A percentile compares a stretch with the other conserved stretches of the same genome.
Conservation (phyloP, 2,888 invertebrate species). For the Biston betularia region DNA sequence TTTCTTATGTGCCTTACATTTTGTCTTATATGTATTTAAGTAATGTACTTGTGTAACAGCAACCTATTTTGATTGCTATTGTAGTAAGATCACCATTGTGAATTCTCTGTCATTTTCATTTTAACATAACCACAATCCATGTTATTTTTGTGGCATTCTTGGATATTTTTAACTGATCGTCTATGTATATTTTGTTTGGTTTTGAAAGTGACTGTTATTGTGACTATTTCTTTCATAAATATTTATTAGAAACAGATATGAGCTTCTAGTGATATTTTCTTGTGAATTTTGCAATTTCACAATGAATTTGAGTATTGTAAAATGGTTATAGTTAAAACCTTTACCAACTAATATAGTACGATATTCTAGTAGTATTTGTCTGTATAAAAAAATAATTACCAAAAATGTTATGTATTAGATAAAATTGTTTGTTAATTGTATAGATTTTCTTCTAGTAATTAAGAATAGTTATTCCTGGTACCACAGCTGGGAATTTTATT, state of each 20-base stretch:
- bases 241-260: slow-evolving; percentile 49
- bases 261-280: slow-evolving; percentile 57
- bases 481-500: slow-evolving; percentile 79
- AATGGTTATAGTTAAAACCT: slow-evolving; percentile 10
- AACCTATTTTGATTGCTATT: background rate
- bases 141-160: background rate
- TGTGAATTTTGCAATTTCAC: slow-evolving; percentile 33
- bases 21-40: slow-evolving; percentile 1
- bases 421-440: slow-evolving; percentile 73
- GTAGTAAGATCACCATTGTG: background rate
- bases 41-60: background rate
- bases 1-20: slow-evolving; percentile 16
- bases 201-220: slow-evolving; percentile 19
- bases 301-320: slow-evolving; percentile 25
- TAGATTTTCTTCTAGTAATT: slow-evolving; percentile 71
- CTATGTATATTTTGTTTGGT: slow-evolving; percentile 10
- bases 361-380: slow-evolving; percentile 59
- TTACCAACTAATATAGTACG: slow-evolving; percentile 40
- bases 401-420: slow-evolving; percentile 80
- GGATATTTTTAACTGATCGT: background rate
- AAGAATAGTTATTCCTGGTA: slow-evolving; percentile 81
- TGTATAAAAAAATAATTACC: slow-evolving; percentile 75
- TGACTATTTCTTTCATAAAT: slow-evolving; percentile 42
- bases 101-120: background rate
- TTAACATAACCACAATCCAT: background rate